A percentile compares a stretch with the other conserved stretches of the same genome.
Conservation (phyloP, 2,113 vertebrate species). For the Mormyrus lacerda region DNA sequence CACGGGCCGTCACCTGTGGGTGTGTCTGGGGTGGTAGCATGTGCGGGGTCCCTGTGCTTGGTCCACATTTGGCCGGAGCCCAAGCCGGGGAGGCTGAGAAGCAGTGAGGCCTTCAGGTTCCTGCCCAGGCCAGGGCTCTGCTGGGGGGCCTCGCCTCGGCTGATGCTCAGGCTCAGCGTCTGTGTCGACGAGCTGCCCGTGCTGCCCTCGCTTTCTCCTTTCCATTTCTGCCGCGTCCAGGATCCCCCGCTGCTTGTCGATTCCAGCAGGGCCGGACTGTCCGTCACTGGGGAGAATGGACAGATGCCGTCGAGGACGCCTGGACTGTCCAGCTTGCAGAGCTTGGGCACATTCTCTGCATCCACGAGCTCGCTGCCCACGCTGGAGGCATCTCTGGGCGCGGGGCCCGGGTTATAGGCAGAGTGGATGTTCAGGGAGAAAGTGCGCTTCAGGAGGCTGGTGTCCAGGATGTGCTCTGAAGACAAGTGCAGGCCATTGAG, state of each 20-base stretch:
- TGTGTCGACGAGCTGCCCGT: slow-evolving; percentile 62
- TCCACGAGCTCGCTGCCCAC: slow-evolving; percentile 37
- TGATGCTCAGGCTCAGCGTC: slow-evolving; percentile 64
- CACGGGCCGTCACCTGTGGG: slow-evolving; percentile 68
- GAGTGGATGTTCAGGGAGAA: slow-evolving; percentile 96
- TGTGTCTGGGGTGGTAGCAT: slow-evolving; percentile 67
- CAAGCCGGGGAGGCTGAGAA: slow-evolving; percentile 58
- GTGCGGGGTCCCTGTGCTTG: slow-evolving; percentile 72
- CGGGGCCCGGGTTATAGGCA: slow-evolving; percentile 68
- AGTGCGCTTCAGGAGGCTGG: slow-evolving; percentile 90
- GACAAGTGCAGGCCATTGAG: slow-evolving; percentile 86
- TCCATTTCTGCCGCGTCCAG: slow-evolving; percentile 62
- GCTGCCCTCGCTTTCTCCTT: slow-evolving; percentile 58
- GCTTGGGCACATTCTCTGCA: slow-evolving; percentile 75
- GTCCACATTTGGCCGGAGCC: slow-evolving; percentile 66
- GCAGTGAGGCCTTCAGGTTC: slow-evolving; percentile 61
- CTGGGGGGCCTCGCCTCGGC: slow-evolving; percentile 45
- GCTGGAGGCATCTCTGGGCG: slow-evolving; percentile 48
- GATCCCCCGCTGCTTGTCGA: slow-evolving; percentile 34
- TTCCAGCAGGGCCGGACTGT: slow-evolving; percentile 62
- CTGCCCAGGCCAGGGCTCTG: slow-evolving; percentile 63
- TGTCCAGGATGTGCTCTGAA: slow-evolving; percentile 86
- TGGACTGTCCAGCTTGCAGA: slow-evolving; percentile 88
- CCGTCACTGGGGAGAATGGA: slow-evolving; percentile 64
- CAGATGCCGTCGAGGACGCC: slow-evolving; percentile 57